Conservation (phyloP, 2,888 invertebrate genomes). For the Nomada goodeniana region DNA sequence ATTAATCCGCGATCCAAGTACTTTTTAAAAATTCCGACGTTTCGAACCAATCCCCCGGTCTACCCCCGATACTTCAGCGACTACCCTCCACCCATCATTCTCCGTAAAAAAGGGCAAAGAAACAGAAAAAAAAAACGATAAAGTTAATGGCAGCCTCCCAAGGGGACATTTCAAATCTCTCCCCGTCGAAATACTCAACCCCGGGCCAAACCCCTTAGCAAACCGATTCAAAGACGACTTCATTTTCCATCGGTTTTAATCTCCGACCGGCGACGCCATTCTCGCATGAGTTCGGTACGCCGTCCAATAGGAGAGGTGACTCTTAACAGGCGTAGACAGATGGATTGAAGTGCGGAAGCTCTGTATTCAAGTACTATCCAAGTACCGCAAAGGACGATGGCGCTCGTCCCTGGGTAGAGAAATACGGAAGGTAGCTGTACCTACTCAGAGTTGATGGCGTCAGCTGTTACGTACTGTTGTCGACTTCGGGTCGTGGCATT, state of each 20-base stretch:
- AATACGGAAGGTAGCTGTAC: slow-evolving; percentile 59
- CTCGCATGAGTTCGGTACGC: slow-evolving; percentile 58
- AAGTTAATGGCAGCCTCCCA: slow-evolving; percentile 7
- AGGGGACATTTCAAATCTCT: neutral
- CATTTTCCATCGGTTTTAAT: slow-evolving; percentile 69
- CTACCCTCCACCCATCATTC: too few relatives aligned
- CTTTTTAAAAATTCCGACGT: too few relatives aligned
- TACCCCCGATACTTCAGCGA: too few relatives aligned
- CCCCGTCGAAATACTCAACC: neutral
- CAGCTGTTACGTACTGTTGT: slow-evolving; percentile 82
- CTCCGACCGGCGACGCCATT: slow-evolving; percentile 23
- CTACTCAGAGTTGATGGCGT: slow-evolving; percentile 81
- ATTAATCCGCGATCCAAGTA: too few relatives aligned
- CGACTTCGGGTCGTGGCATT: slow-evolving; percentile 56
- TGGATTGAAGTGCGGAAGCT: slow-evolving; percentile 80
- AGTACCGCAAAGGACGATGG: slow-evolving; percentile 66
- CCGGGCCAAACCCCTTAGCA: neutral
- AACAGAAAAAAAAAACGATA: neutral
- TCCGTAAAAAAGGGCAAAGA: neutral
- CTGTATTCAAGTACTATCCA: slow-evolving; percentile 78
- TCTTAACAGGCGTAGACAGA: slow-evolving; percentile 81
- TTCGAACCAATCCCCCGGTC: too few relatives aligned
- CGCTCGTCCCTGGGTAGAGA: slow-evolving; percentile 50
- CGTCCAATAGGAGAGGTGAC: slow-evolving; percentile 64
- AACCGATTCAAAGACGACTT: slow-evolving; percentile 48